Conservation (phyloP, 2,888 invertebrate species). For the Synergus itoensis region DNA sequence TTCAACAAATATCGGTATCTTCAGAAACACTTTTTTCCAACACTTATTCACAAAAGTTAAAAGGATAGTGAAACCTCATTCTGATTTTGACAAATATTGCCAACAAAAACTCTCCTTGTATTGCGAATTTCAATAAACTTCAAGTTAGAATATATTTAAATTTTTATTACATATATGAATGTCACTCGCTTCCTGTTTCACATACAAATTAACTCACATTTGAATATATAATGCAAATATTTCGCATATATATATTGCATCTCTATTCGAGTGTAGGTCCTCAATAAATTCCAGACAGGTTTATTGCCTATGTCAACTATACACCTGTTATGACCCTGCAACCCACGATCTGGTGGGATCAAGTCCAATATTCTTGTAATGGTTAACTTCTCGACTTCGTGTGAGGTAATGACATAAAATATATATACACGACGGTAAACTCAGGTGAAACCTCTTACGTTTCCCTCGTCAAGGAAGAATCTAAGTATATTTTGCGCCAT, state of each 20-base stretch:
- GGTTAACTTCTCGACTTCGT: constrained; percentile 63
- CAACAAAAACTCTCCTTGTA: too few species aligned
- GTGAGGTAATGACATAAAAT: constrained; percentile 74
- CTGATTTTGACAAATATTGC: too few species aligned
- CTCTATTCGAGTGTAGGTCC: background rate
- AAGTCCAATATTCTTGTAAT: constrained; percentile 9
- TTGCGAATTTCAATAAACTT: background rate
- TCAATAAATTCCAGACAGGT: background rate
- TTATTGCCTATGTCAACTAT: background rate
- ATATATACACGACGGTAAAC: constrained; percentile 62
- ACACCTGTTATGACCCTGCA: background rate
- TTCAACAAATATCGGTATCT: background rate
- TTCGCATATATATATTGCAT: background rate
- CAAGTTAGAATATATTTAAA: background rate
- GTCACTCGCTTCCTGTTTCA: background rate
- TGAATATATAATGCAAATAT: background rate
- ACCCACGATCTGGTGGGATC: constrained; percentile 50
- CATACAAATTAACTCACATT: background rate
- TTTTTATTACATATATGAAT: background rate
- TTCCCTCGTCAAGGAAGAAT: background rate
- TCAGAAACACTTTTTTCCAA: background rate
- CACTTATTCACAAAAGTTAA: too few species aligned
- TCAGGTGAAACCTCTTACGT: constrained; percentile 44
- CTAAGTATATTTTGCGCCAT: background rate
- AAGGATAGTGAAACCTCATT: too few species aligned